Percentiles rank a stretch among this genome's conserved stretches.
Evolutionary conservation across 2,113 vertebrate species (phyloP).

Genomic region (Phylloscopus trochilus): DNA sequence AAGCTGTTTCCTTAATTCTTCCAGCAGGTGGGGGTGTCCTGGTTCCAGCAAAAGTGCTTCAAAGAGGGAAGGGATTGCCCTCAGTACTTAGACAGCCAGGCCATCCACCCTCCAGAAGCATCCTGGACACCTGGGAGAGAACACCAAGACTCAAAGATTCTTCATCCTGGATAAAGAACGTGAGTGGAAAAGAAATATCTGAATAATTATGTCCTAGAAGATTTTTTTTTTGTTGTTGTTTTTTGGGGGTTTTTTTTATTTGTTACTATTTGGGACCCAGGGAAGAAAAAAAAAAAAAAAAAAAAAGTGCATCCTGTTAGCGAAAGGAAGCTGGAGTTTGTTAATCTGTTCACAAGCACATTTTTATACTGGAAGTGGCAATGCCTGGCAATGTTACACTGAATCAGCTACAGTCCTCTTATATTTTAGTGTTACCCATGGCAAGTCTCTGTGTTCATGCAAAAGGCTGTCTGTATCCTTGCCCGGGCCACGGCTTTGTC

Average conservation of each 20-base stretch:
- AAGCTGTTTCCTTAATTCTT: slow-evolving; percentile 66
- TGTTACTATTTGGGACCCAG: too few species aligned
- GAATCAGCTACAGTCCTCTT: slow-evolving; percentile 20
- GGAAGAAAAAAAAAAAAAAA: background rate
- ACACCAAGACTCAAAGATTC: background rate
- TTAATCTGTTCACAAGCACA: slow-evolving; percentile 22
- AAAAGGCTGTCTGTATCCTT: slow-evolving; percentile 26
- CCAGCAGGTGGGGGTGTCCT: slow-evolving; percentile 73
- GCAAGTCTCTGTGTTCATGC: background rate
- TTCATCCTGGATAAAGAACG: background rate
- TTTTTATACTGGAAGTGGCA: slow-evolving; percentile 26
- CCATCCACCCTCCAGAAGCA: background rate
- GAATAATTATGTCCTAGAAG: background rate
- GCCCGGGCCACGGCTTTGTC: slow-evolving; percentile 32
- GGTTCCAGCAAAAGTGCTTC: slow-evolving; percentile 40
- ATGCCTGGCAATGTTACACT: background rate
- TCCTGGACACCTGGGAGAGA: background rate
- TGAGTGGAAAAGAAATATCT: background rate
- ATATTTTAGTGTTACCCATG: slow-evolving; percentile 14
- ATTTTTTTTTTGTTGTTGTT: too few species aligned
- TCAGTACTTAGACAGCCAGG: background rate
- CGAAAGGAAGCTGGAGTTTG: background rate
- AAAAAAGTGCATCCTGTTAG: slow-evolving; percentile 3
- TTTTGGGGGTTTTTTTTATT: too few species aligned
- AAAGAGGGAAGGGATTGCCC: slow-evolving; percentile 8